Evolutionary conservation across 2,797 vertebrate species (phyloP).

Genomic region (Acanthornis magna): DNA sequence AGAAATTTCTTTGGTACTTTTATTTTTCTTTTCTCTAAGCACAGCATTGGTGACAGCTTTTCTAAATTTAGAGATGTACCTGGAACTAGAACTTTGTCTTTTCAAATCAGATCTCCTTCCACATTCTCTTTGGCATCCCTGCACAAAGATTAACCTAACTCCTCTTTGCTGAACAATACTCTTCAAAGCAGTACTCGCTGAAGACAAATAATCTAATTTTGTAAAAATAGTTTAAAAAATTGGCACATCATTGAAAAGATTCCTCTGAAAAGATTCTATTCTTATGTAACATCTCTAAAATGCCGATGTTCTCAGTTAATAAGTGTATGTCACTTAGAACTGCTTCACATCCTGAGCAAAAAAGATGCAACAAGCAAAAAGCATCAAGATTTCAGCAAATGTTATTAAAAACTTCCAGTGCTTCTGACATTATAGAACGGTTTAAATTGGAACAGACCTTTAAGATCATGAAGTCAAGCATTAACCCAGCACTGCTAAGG

Average conservation of each 20-base stretch:
- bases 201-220: neutral
- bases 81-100: neutral
- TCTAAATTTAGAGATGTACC: neutral
- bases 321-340: neutral
- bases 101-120: conserved; percentile 12
- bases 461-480: neutral
- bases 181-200: neutral
- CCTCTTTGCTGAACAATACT: neutral
- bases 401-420: neutral
- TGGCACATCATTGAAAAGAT: neutral
- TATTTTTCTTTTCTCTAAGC: neutral
- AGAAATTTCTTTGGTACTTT: neutral
- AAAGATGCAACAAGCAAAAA: neutral
- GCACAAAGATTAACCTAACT: neutral
- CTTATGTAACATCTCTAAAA: neutral
- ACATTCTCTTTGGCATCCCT: neutral
- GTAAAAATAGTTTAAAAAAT: neutral
- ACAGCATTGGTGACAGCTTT: neutral
- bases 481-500: neutral
- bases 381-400: neutral
- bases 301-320: neutral
- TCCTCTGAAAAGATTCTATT: neutral
- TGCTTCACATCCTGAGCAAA: neutral
- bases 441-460: neutral
- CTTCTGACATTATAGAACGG: neutral